phyloP scores from a whole-genome alignment of 2,888 invertebrate genomes.

The Hyppa rectilinea region DNA sequence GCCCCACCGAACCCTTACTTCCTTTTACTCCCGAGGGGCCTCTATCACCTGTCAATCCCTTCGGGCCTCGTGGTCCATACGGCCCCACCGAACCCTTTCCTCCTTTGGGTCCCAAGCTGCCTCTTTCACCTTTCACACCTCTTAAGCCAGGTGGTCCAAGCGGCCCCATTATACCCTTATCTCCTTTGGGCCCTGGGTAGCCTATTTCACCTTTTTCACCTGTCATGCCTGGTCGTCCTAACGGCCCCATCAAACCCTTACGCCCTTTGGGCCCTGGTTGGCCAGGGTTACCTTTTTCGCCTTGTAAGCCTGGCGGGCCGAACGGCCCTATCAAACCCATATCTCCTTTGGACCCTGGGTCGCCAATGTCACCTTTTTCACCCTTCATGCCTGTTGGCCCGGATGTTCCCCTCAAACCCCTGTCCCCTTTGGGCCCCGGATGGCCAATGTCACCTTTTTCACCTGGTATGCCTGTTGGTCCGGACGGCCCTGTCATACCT shows the following conservation, averaged over 20 bases:
- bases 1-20: no score
- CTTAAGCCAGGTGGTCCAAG: no score
- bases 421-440: neutral
- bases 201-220: neutral
- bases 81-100: neutral
- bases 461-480: neutral
- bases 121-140: no score
- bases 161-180: no score
- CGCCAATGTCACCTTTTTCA: neutral
- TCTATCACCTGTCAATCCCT: no score
- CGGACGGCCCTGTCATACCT: neutral
- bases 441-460: neutral
- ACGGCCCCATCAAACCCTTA: fast-evolving
- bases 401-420: fast-evolving
- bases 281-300: neutral
- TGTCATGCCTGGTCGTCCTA: neutral
- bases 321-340: fast-evolving
- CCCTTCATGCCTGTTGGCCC: neutral
- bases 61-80: no score
- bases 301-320: neutral
- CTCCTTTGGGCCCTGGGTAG: neutral
- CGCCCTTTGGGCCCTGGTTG: neutral
- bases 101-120: neutral
- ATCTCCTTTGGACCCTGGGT: neutral
- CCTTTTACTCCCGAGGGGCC: no score